Evolutionary conservation across 2,888 invertebrate genomes (phyloP), one percentile per base, ranked within the genome.

Genomic region (Xestoiulus laeticollis): DNA sequence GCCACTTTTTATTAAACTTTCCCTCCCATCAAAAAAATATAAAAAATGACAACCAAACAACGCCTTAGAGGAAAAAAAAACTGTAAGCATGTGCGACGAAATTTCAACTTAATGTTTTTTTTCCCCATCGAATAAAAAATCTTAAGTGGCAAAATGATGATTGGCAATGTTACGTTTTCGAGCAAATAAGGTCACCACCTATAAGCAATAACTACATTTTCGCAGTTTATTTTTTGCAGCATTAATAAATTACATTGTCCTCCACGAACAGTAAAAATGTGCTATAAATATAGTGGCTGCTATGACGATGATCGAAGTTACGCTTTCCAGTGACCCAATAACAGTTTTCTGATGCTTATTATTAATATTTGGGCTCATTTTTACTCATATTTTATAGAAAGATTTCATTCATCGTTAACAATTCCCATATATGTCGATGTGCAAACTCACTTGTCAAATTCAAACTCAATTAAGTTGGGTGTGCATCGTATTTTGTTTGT

Each of bases 81-180:
- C 5, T 1, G 53, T 19, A 68, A 68, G 68, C 68, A 68, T 68
- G 68, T 26, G 68, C 22, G 26, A 26, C 68, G 68, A 22, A 68
- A 68, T 68, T 68, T 68, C n/a, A 68, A 26, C 68, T 68, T 12
- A 68, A 68, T 68, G 68, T 68, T 26, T 68, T 59, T n/a, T 48
- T 19, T 26, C 68, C 68, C 68, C 68, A 19, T 22, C 26, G 26
- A 26, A 68, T 10, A 68, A 26, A 68, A 68, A 68, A 68, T 68
- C 68, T 68, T 68, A 68, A 68, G 68, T 68, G 68, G 59, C 59
- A 22, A 59, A 59, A 59, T n/a, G 59, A 19, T 59, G 59, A 59
- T 59, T 59, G 26, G 26, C 26, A 68, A 26, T 68, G 22, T 68
- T 6, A 22, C 8, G 6, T 68, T 68, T 68, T 26, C 8, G 26